A percentile compares a stretch with the other conserved stretches of the same genome.
Conservation (phyloP, 2,113 vertebrate genomes). For the Apodemus sylvaticus region DNA sequence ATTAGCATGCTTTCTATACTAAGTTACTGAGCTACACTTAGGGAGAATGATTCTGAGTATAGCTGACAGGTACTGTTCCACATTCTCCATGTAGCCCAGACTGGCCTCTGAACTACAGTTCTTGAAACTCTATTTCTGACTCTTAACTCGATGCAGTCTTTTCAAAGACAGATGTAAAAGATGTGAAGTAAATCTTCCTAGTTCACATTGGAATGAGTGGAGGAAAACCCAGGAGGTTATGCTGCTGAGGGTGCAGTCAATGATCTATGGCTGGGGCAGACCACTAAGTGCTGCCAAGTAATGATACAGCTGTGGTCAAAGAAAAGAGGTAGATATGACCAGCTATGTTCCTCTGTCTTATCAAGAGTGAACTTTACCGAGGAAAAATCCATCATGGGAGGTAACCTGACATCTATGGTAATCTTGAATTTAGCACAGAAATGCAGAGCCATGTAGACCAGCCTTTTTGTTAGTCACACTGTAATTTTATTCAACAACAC, state of each 20-base stretch:
- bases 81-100: not conserved
- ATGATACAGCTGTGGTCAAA: not conserved
- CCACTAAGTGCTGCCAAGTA: too few relatives aligned
- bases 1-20: not conserved
- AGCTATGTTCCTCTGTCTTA: not conserved
- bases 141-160: not conserved
- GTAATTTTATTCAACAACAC: not conserved
- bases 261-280: fast-evolving
- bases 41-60: not conserved
- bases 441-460: not conserved
- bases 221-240: not conserved
- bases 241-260: fast-evolving
- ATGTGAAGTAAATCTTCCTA: not conserved
- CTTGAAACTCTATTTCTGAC: not conserved
- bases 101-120: not conserved
- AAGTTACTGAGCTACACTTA: not conserved
- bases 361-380: not conserved
- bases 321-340: not conserved
- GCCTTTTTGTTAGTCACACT: not conserved
- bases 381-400: not conserved
- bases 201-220: not conserved
- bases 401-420: not conserved
- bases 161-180: not conserved
- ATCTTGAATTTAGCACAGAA: not conserved
- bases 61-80: fast-evolving